A percentile compares a stretch with the other conserved stretches of the same genome.
Conservation (phyloP, 2,888 invertebrate species). For the Gryllus longicercus region DNA sequence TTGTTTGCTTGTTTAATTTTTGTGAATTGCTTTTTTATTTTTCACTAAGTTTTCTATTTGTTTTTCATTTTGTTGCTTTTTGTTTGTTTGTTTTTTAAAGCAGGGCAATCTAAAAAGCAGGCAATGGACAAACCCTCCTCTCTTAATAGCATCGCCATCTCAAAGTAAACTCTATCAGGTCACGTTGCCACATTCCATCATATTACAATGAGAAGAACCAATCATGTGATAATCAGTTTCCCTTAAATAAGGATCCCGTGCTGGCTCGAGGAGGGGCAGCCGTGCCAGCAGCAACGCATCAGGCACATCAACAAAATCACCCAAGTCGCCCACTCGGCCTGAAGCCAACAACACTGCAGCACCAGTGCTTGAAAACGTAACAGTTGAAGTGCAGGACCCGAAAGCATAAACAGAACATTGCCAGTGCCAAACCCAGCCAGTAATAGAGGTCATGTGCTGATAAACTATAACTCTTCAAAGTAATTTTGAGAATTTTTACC, state of each 20-base stretch:
- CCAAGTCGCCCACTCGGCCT: slow-evolving; percentile 53
- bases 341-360: slow-evolving; percentile 43
- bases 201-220: too few species aligned
- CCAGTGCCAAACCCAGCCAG: slow-evolving; percentile 8
- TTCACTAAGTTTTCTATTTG: too few species aligned
- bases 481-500: slow-evolving; percentile 17
- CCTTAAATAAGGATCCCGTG: neutral
- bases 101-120: neutral
- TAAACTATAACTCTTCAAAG: neutral
- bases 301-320: slow-evolving; percentile 67
- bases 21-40: too few species aligned
- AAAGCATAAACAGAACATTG: slow-evolving; percentile 20
- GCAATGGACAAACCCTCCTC: too few species aligned
- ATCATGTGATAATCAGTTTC: neutral
- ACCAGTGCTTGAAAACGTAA: slow-evolving; percentile 62
- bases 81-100: neutral
- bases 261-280: slow-evolving; percentile 65
- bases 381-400: slow-evolving; percentile 72
- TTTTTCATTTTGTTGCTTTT: neutral
- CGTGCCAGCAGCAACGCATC: slow-evolving; percentile 72
- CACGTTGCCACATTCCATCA: too few species aligned
- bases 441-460: slow-evolving; percentile 6
- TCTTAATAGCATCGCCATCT: too few species aligned
- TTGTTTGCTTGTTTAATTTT: too few species aligned
- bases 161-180: too few species aligned